Evolutionary conservation across 2,113 vertebrate genomes (phyloP).

Genomic region (Pterophyllum scalare): DNA sequence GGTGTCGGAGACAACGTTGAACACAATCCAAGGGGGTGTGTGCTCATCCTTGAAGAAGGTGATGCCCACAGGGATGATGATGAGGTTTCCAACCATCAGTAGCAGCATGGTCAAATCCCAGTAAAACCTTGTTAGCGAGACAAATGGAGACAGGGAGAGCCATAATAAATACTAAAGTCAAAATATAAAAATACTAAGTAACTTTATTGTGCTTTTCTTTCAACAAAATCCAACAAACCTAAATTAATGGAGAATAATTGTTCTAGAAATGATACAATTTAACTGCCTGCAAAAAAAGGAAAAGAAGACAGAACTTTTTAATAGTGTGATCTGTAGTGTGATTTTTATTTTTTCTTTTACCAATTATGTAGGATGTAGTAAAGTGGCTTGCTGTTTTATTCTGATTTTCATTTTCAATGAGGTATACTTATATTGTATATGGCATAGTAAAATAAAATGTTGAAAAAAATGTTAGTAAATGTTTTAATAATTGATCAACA

Average conservation of each 20-base stretch:
- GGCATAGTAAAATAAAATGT: not conserved
- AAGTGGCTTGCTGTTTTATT: not conserved
- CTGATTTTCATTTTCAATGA: not conserved
- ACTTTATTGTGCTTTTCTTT: not conserved
- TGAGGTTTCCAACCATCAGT: conserved; percentile 99
- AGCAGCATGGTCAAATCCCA: conserved; percentile 99
- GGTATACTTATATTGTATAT: not conserved
- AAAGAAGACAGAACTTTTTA: not conserved
- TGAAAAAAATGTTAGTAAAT: no score
- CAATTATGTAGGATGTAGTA: not conserved
- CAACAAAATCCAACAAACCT: not conserved
- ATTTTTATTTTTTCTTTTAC: conserved; percentile 1
- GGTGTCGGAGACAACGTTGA: conserved; percentile 98
- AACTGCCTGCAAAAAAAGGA: not conserved
- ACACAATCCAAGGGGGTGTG: conserved; percentile 98
- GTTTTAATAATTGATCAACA: no score
- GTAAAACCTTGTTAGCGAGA: conserved; percentile 89
- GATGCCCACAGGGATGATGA: conserved; percentile 99
- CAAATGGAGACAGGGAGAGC: conserved; percentile 26
- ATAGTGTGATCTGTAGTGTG: not conserved
- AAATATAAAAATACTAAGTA: not conserved
- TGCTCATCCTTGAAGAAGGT: conserved; percentile 99
- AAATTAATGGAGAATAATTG: not conserved
- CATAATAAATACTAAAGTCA: not conserved
- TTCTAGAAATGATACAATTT: not conserved